Evolutionary conservation across 1,140 invertebrate species (phyloP), one percentile per base, ranked within the genome.

Genomic region (Nylanderia fulva): DNA sequence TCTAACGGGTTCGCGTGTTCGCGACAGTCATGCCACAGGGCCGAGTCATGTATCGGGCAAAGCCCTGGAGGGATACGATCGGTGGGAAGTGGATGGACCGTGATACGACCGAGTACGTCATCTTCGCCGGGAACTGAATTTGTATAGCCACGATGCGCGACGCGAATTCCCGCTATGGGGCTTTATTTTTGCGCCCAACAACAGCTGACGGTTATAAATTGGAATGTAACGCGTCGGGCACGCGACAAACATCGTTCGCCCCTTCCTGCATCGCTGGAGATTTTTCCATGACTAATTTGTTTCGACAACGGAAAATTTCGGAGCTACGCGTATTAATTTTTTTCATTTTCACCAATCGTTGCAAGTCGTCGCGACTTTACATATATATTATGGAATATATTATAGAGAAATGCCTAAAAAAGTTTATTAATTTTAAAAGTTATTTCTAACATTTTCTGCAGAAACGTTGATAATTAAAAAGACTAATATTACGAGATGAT

Each of bases 131-230:
- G 27, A 71, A 74, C 77, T 52, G 39, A 88, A 88, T 75, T 60
- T 52, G 63, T 74, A 75, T 39, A 39, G 56, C 54, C 21, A 76
- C 66, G 45, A 48, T 48, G 60, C 69, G 42, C 85, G 63, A 82
- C 60, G 45, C 63, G n/a, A 58, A 61, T 18, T 58, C 82, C 42
- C 66, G 56, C 66, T 77, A 45, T 54, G 58, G 15, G 15, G 54
- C 72, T 90, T 92, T 91, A 91, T 91, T 92, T 92, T 92, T 87
- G 86, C 87, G 29, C 56, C 39, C 79, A 75, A 79, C 71, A 74
- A 60, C 85, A 74, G 69, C 69, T 87, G 91, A 92, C 90, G 90
- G 85, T 91, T 92, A 92, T 90, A 92, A 92, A 92, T 93, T 90
- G 91, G 87, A 90, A 89, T 85, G 89, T 91, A 88, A 91, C 89